Base-by-base conservation (phyloP, 2,888 invertebrate genomes). In the Dendrolimus houi region DNA sequence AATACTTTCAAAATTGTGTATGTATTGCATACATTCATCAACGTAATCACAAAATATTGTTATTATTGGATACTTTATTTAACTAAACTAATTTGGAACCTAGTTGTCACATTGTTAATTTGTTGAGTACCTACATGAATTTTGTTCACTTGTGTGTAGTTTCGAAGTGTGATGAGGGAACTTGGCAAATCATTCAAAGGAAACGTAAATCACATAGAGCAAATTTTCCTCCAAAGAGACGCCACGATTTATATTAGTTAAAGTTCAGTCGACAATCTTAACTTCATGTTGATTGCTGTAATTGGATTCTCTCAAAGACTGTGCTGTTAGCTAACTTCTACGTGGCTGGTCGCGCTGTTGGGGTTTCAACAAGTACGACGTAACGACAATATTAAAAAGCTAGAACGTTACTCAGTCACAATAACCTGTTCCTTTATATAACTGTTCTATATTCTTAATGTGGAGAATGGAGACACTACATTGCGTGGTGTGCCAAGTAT, bases 241-340 rank as follows among this genome's bases (percentile, higher is more conserved):
- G 58, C 67, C 54, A 66, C 66, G 64, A 71, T 69, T 74, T 69
- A 70, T 70, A 67, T 74, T 66, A 72, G 67, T 70, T 69, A 59
- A 72, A 72, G 67, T 75, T 67, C 60, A 60, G 55, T 57, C 66
- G 62, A 62, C 69, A 68, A 71, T 70, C 65, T 68, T 63, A 69
- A 71, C 68, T 70, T 68, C 62, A 67, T 69, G 61, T 69, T 68
- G 61, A 64, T 69, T 67, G 64, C 63, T 57, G 59, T 61, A 60
- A 65, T 62, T 60, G 56, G 59, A 61, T 63, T 62, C 58, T 59
- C 57, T 57, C 59, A 54, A 61, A 61, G 59, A 65, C 59, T 54
- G 61, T 55, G 12, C 56, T 47, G 47, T 47, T 47, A 47, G 9
- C 47, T 47, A 47, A 47, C 47, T 47, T 47, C 47, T 47, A 47